phyloP scores from a whole-genome alignment of 2,113 vertebrate species.

The Microcebus griseorufus region DNA sequence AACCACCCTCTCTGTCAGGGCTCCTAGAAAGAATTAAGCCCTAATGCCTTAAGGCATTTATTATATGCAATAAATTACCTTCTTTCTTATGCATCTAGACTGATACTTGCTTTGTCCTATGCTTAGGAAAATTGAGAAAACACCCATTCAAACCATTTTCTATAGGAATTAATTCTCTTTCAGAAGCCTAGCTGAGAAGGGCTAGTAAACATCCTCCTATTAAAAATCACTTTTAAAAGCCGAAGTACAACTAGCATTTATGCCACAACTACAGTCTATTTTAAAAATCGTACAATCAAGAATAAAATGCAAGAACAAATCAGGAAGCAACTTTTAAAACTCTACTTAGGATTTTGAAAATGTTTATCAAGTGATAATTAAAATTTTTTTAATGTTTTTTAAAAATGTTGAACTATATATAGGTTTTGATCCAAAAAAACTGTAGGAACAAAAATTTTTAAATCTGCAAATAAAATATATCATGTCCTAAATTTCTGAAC shows the following conservation, averaged over 20 bases:
- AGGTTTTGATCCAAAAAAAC: background rate
- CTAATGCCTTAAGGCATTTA: background rate
- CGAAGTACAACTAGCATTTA: background rate
- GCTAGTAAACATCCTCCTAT: background rate
- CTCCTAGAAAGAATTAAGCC: background rate
- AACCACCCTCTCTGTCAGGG: background rate
- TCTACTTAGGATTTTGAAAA: background rate
- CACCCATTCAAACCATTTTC: background rate
- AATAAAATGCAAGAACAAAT: background rate
- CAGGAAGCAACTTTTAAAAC: background rate
- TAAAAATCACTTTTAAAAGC: slow-evolving; percentile 18
- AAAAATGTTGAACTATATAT: background rate
- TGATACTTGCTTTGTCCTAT: background rate
- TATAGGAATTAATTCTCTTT: background rate
- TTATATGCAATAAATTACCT: background rate
- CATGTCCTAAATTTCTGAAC: background rate
- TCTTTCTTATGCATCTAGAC: background rate
- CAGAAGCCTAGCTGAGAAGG: background rate
- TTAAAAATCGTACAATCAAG: background rate
- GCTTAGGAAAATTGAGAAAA: background rate
- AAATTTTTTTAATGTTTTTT: background rate
- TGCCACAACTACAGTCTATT: background rate
- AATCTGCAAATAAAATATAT: background rate
- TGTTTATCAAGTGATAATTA: background rate
- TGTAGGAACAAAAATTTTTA: background rate